These are phyloP conservation scores for Varanus salvator DNA, from an alignment of 2,113 vertebrate species.

Conservation along the genomic window DNA sequence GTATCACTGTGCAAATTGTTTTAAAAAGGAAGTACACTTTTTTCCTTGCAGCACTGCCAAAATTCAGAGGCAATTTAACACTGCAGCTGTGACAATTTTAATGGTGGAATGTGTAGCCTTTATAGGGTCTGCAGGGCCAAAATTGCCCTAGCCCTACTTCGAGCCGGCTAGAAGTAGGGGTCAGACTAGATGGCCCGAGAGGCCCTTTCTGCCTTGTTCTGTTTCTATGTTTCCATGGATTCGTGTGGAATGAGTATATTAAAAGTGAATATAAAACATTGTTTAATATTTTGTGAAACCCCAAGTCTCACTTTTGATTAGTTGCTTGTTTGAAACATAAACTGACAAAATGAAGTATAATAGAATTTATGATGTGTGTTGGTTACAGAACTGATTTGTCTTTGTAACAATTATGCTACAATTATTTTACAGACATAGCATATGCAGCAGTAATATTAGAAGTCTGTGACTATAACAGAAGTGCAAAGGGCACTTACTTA, in stretches of 20 bases:
- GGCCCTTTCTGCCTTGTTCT: no score
- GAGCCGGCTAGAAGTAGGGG: no score
- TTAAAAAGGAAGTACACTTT: no score
- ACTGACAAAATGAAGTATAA: slow-evolving; percentile 18
- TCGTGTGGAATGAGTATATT: neutral
- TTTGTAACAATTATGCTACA: slow-evolving; percentile 49
- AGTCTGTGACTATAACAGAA: slow-evolving; percentile 69
- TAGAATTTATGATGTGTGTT: neutral
- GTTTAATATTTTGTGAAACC: neutral
- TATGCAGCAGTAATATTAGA: slow-evolving; percentile 70
- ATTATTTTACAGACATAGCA: slow-evolving; percentile 75
- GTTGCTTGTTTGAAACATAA: neutral
- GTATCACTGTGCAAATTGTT: no score
- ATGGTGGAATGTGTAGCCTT: no score
- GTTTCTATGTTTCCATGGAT: neutral
- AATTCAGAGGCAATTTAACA: no score
- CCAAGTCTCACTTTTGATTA: neutral
- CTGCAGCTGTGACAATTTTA: no score
- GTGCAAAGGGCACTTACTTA: slow-evolving; percentile 67
- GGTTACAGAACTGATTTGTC: slow-evolving; percentile 5
- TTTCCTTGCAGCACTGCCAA: no score
- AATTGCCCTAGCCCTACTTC: no score
- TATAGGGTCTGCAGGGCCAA: no score
- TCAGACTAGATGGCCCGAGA: no score
- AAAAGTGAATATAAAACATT: neutral